Evolutionary conservation across 1,140 invertebrate genomes (phyloP).

Genomic region (Drosophila takahashii): DNA sequence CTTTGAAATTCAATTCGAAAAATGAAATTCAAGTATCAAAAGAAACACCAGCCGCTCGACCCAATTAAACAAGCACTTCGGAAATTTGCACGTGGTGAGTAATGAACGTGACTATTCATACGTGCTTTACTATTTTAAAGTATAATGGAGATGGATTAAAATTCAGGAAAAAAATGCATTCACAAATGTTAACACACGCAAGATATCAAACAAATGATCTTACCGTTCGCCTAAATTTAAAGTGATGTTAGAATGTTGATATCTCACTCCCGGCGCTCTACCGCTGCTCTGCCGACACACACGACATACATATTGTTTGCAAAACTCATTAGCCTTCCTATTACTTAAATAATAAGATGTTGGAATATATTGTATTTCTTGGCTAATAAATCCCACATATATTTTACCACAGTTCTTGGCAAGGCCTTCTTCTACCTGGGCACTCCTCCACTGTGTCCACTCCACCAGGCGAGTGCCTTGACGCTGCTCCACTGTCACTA

Average conservation of each 20-base stretch:
- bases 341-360: too few relatives aligned
- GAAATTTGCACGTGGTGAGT: conserved; percentile 48
- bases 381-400: background rate
- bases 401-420: conserved; percentile 22
- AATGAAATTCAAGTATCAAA: conserved; percentile 80
- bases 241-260: too few relatives aligned
- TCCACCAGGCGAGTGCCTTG: conserved; percentile 25
- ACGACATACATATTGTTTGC: too few relatives aligned
- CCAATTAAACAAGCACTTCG: conserved; percentile 53
- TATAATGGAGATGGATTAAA: background rate
- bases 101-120: background rate
- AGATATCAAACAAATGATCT: too few relatives aligned
- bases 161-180: too few relatives aligned
- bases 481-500: conserved; percentile 26
- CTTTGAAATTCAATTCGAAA: conserved; percentile 48
- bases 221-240: too few relatives aligned
- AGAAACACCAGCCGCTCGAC: conserved; percentile 52
- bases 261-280: too few relatives aligned
- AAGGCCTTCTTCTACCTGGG: conserved; percentile 54
- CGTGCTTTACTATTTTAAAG: background rate
- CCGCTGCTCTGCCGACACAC: too few relatives aligned
- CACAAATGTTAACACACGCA: too few relatives aligned
- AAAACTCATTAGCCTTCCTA: too few relatives aligned
- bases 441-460: conserved; percentile 31
- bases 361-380: too few relatives aligned